Evolutionary conservation across 2,113 vertebrate genomes (phyloP).

Genomic region (Willisornis vidua): DNA sequence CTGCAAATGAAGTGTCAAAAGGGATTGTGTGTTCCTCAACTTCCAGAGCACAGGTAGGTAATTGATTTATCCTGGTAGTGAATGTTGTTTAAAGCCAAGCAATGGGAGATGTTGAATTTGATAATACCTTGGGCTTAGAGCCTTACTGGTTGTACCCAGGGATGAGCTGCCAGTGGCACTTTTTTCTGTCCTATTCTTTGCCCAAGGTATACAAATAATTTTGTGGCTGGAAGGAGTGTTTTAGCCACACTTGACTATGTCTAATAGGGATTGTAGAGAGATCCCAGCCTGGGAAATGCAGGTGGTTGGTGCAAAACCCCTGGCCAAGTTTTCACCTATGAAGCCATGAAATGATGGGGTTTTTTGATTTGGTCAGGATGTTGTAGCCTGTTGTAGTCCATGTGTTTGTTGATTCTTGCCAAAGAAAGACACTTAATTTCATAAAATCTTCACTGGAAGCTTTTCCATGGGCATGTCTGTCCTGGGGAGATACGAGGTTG

Average conservation of each 20-base stretch:
- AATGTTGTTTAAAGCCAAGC: background rate
- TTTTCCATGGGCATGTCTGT: background rate
- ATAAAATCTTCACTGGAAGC: background rate
- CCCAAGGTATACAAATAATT: fast-evolving
- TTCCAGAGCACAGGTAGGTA: background rate
- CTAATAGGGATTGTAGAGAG: background rate
- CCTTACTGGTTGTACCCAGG: no score
- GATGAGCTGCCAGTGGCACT: background rate
- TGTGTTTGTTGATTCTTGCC: background rate
- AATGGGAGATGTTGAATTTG: background rate
- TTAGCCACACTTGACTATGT: background rate
- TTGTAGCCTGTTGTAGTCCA: background rate
- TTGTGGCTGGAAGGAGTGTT: background rate
- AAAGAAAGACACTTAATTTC: background rate
- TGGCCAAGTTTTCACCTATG: background rate
- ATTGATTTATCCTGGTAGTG: background rate
- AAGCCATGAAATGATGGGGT: background rate
- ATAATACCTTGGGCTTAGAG: background rate
- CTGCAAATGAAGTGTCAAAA: background rate
- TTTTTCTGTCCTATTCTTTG: background rate
- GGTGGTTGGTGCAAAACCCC: background rate
- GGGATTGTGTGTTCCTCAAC: background rate
- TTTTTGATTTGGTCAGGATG: background rate
- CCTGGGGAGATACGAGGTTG: background rate
- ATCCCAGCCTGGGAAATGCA: background rate